Evolutionary conservation across 2,797 vertebrate genomes (phyloP).

Genomic region (Malurus splendens): DNA sequence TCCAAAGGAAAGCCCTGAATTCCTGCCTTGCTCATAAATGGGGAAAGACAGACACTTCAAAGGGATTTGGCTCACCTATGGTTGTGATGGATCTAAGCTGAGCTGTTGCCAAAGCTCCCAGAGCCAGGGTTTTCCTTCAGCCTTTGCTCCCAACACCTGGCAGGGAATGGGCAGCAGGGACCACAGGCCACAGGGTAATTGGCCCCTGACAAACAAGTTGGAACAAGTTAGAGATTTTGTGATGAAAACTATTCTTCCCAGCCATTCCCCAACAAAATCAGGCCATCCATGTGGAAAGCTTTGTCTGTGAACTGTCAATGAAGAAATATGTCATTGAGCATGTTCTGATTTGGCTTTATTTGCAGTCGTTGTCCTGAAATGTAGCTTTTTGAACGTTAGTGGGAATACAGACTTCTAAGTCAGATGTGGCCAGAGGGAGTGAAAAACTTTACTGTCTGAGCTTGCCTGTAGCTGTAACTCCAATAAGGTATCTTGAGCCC

Average conservation of each 20-base stretch:
- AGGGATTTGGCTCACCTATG: neutral
- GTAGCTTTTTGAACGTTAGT: neutral
- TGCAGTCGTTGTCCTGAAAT: neutral
- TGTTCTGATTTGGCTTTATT: neutral
- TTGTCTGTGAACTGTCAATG: neutral
- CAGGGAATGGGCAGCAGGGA: neutral
- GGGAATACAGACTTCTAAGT: neutral
- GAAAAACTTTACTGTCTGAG: neutral
- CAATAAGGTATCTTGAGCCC: fast-evolving
- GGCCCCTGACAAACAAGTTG: neutral
- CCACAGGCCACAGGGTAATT: neutral
- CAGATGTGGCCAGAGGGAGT: neutral
- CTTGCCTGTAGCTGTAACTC: neutral
- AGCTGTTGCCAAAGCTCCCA: neutral
- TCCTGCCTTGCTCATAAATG: neutral
- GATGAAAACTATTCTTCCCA: neutral
- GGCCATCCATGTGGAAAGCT: neutral
- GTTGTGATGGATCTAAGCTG: neutral
- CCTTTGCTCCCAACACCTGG: neutral
- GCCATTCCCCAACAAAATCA: neutral
- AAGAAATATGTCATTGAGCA: neutral
- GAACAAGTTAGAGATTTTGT: neutral
- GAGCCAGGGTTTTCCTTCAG: neutral
- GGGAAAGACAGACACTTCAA: neutral
- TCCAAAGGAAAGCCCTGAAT: neutral